Percentiles rank a stretch among this genome's conserved stretches.
Evolutionary conservation across 2,113 vertebrate genomes (phyloP).

Genomic region (Gallinago undulata): DNA sequence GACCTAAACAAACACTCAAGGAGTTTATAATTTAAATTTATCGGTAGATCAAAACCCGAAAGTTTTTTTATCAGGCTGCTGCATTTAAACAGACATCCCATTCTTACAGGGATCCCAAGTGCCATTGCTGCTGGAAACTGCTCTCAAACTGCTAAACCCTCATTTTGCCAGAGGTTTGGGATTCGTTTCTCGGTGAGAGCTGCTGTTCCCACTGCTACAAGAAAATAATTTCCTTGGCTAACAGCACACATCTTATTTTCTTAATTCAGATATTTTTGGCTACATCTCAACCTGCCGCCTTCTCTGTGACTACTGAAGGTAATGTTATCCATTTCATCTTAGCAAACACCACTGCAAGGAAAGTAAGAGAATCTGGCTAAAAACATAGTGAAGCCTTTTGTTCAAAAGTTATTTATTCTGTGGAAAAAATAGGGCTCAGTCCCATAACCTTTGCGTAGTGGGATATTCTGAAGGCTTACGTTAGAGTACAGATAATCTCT

Average conservation of each 20-base stretch:
- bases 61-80: background rate
- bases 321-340: background rate
- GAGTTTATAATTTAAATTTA: background rate
- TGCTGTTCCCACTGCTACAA: conserved; percentile 12
- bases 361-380: background rate
- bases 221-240: conserved; percentile 51
- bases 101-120: background rate
- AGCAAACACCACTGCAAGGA: background rate
- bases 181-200: background rate
- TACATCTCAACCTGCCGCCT: background rate
- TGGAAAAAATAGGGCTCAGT: background rate
- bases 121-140: background rate
- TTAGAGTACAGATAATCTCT: conserved; percentile 22
- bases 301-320: background rate
- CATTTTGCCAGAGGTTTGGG: background rate
- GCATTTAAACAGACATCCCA: background rate
- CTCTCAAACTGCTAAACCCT: background rate
- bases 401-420: background rate
- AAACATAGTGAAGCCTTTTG: conserved; percentile 16
- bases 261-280: conserved; percentile 45
- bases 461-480: background rate
- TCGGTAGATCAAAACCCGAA: background rate
- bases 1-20: background rate
- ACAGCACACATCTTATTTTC: background rate
- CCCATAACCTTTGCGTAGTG: background rate